Evolutionary conservation across 2,113 vertebrate genomes (phyloP), one percentile per base, ranked within the genome.

Genomic region (Prunella fulvescens): DNA sequence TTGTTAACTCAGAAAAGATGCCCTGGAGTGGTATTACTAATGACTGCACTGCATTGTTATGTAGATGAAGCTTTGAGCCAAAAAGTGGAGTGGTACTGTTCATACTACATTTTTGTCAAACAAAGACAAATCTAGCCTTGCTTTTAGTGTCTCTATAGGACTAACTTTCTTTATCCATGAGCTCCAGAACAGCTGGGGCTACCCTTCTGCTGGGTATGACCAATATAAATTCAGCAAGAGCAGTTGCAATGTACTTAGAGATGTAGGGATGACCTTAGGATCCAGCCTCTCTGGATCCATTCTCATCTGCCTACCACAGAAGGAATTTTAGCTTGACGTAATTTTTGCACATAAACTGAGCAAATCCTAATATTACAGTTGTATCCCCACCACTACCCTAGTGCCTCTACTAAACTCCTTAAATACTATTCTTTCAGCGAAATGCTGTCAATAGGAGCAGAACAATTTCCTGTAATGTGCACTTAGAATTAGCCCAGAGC

Each of bases 1-100:
- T 92, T 95, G 14, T 80, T 86, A 71, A 94, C 81, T 97, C 74
- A 77, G 93, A 96, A 93, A 96, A 92, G 57, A 87, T 91, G 61
- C 60, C 82, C 76, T 54, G 28, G 60, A 90, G 48, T 51, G 62
- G 53, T 61, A 31, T 92, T 81, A 81, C 80, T 95, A 91, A 94
- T 90, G 90, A 78, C 67, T 91, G 40, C 50, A 37, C 53, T 74
- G 18, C 62, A 60, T 54, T 94, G 12, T 74, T 83, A 69, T 23
- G 44, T 72, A 92, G 62, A 73, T 64, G 70, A 74, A 67, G 31
- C 51, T 93, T 69, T 54, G 57, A 60, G n/a, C 11, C 62, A 69
- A 57, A 74, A 65, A 40, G 50, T 45, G 88, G 56, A 88, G 67
- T 79, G 29, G 29, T 92, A 65, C 51, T 20, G 13, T 58, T 85